Conservation (phyloP, 2,113 vertebrate species). For the Lagenorhynchus albirostris region DNA sequence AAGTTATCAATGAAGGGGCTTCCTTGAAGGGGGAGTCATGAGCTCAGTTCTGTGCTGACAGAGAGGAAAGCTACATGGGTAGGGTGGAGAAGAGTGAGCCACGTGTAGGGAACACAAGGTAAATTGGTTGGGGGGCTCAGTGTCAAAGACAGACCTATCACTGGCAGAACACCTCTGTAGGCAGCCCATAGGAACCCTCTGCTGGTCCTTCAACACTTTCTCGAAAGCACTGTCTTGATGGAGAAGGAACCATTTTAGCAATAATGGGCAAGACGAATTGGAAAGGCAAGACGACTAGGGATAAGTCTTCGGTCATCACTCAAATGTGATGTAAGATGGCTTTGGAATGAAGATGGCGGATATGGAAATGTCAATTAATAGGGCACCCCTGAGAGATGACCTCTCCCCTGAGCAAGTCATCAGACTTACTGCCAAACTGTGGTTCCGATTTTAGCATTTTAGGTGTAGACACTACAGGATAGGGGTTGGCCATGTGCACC, state of each 20-base stretch:
- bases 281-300: not conserved
- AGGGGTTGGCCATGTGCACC: not conserved
- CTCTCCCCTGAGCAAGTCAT: not conserved
- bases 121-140: not conserved
- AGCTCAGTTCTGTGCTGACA: not conserved
- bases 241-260: not conserved
- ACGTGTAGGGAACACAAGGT: fast-evolving
- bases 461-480: not conserved
- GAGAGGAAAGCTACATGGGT: not conserved
- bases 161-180: not conserved
- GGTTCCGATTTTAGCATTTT: not conserved
- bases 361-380: not conserved
- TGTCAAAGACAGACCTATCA: not conserved
- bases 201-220: not conserved
- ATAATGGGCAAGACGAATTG: not conserved
- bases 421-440: not conserved
- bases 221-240: not conserved
- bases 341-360: not conserved
- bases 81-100: not conserved
- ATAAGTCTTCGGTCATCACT: not conserved
- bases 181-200: not conserved
- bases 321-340: no score
- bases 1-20: not conserved
- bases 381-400: not conserved
- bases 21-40: not conserved